phyloP scores from a whole-genome alignment of 2,888 invertebrate species.

The Ethmia dodecea region DNA sequence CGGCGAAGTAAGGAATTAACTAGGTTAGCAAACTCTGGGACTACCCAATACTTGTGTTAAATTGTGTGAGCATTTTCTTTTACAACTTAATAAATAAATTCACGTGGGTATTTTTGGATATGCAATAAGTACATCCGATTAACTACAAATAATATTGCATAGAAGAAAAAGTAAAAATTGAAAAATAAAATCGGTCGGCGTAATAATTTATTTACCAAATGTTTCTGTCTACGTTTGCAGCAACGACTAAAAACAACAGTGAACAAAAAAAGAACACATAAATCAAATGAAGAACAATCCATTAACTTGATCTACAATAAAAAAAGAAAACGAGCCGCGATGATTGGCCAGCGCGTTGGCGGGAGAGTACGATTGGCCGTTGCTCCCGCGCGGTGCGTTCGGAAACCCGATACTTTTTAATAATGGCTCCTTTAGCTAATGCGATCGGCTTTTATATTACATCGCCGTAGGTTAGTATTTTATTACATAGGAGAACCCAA shows the following conservation, averaged over 20 bases:
- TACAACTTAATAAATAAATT: too few species aligned
- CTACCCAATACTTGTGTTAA: too few species aligned
- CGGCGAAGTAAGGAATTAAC: constrained; percentile 20
- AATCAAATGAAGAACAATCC: constrained; percentile 75
- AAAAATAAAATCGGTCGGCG: too few species aligned
- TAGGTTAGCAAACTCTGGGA: constrained; percentile 19
- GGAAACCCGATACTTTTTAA: constrained; percentile 76
- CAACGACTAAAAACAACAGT: constrained; percentile 27
- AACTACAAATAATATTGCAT: too few species aligned
- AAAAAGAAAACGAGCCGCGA: constrained; percentile 46
- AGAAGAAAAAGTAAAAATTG: too few species aligned
- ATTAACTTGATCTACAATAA: constrained; percentile 66
- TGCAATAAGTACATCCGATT: too few species aligned
- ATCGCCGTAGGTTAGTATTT: constrained; percentile 56
- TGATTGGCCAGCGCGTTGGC: constrained; percentile 57
- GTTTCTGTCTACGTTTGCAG: too few species aligned
- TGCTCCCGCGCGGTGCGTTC: constrained; percentile 51
- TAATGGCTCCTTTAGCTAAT: constrained; percentile 76
- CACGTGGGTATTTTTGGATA: too few species aligned
- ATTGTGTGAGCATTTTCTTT: too few species aligned
- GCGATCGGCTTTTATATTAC: constrained; percentile 71
- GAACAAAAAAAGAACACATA: constrained; percentile 47
- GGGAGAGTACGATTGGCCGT: constrained; percentile 54
- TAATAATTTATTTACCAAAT: too few species aligned
- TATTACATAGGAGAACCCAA: constrained; percentile 63